Conservation (phyloP, 2,113 vertebrate genomes). For the Pyxicephalus adspersus region DNA sequence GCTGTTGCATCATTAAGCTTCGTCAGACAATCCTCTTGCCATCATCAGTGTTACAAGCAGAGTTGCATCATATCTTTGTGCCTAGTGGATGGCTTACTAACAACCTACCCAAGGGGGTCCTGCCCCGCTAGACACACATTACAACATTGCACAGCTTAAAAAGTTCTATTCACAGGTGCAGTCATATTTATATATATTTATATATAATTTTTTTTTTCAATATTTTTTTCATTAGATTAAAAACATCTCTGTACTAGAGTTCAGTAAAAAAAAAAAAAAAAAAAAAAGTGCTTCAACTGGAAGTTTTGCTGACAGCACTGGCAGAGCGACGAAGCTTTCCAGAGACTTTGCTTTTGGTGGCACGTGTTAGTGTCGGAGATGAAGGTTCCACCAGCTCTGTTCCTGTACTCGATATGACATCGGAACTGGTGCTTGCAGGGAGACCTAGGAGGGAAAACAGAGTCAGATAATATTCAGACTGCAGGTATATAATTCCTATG, state of each 20-base stretch:
- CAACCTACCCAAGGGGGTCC: conserved; percentile 48
- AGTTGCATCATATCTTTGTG: conserved; percentile 47
- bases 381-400: conserved; percentile 67
- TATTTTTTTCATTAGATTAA: conserved; percentile 31
- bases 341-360: conserved; percentile 71
- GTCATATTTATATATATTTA: neutral
- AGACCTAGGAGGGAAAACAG: conserved; percentile 74
- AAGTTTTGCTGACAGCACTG: conserved; percentile 77
- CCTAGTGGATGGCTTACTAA: conserved; percentile 36
- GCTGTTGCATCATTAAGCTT: conserved; percentile 34
- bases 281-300: conserved; percentile 64
- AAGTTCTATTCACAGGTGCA: neutral
- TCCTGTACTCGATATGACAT: conserved; percentile 61
- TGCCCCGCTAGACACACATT: conserved; percentile 46
- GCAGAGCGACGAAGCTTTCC: conserved; percentile 74
- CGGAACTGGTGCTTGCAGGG: conserved; percentile 72
- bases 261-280: conserved; percentile 13
- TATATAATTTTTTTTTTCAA: no score
- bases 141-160: conserved; percentile 39
- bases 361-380: conserved; percentile 70
- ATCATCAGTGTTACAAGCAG: conserved; percentile 13
- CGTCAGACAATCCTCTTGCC: conserved; percentile 26
- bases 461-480: neutral
- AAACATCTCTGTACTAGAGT: conserved; percentile 5
- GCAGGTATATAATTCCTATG: neutral